Conservation (phyloP, 2,797 vertebrate genomes). For the Nothura maculosa region DNA sequence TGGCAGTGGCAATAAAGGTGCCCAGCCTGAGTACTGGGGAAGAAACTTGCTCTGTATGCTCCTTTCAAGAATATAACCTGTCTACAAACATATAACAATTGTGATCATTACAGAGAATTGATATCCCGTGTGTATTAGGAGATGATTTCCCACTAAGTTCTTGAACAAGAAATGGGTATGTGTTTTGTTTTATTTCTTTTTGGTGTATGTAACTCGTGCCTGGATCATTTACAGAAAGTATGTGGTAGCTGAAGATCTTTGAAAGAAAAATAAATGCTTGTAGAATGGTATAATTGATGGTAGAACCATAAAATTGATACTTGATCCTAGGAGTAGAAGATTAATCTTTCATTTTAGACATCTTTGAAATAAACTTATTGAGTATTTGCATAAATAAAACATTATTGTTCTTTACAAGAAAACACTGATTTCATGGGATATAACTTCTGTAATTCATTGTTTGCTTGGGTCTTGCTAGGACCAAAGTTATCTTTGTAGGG, state of each 20-base stretch:
- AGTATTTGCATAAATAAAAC: rapidly evolving
- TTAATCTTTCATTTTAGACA: neutral
- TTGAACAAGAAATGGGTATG: neutral
- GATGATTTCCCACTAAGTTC: neutral
- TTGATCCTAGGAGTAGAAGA: neutral
- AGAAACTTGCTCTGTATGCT: neutral
- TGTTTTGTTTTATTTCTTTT: neutral
- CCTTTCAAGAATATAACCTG: neutral
- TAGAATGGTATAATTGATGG: neutral
- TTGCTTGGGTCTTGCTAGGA: neutral
- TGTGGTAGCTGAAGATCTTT: neutral
- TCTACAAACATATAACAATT: neutral
- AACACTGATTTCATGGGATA: neutral
- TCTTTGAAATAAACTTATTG: neutral
- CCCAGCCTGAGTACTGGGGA: neutral
- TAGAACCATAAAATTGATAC: neutral
- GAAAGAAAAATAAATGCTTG: rapidly evolving
- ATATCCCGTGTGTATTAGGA: neutral
- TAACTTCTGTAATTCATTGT: neutral
- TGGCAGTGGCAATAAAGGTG: neutral
- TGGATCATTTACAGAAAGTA: neutral
- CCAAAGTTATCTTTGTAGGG: neutral
- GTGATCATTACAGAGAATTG: neutral
- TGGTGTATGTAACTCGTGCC: neutral
- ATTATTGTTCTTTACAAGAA: neutral